phyloP scores from a whole-genome alignment of 2,113 vertebrate genomes.

The Dascyllus trimaculatus region DNA sequence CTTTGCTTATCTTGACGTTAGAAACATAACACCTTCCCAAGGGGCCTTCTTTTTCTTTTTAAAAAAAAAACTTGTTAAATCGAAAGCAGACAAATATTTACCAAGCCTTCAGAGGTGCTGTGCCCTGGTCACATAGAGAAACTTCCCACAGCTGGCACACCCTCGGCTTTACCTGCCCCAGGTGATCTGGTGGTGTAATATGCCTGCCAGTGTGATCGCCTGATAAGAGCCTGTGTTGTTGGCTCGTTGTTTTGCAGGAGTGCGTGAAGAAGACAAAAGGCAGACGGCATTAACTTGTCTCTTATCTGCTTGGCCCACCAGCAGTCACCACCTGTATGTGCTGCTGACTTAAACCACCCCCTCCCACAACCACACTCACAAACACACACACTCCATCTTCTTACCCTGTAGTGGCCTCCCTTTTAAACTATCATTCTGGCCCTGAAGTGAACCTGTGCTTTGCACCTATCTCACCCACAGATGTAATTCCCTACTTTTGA shows the following conservation, averaged over 20 bases:
- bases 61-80: constrained; percentile 58
- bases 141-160: constrained; percentile 57
- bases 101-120: constrained; percentile 68
- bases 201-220: constrained; percentile 52
- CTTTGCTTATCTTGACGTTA: constrained; percentile 59
- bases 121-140: constrained; percentile 43
- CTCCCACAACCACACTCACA: constrained; percentile 19
- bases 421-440: constrained; percentile 61
- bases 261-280: constrained; percentile 82
- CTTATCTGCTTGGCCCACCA: constrained; percentile 74
- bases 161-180: constrained; percentile 59
- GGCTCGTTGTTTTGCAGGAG: constrained; percentile 70
- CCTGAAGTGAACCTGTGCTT: constrained; percentile 72
- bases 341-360: constrained; percentile 41
- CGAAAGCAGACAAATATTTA: constrained; percentile 74
- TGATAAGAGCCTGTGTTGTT: constrained; percentile 75
- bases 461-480: constrained; percentile 48
- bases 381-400: constrained; percentile 16
- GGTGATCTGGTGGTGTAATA: constrained; percentile 57
- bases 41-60: constrained; percentile 17
- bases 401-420: constrained; percentile 8
- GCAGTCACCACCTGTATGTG: constrained; percentile 61
- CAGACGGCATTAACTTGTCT: constrained; percentile 77
- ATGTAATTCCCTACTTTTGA: constrained; percentile 57
- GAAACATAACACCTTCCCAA: constrained; percentile 57